Evolutionary conservation across 1,140 invertebrate species (phyloP).

Genomic region (Colletes latitarsis): DNA sequence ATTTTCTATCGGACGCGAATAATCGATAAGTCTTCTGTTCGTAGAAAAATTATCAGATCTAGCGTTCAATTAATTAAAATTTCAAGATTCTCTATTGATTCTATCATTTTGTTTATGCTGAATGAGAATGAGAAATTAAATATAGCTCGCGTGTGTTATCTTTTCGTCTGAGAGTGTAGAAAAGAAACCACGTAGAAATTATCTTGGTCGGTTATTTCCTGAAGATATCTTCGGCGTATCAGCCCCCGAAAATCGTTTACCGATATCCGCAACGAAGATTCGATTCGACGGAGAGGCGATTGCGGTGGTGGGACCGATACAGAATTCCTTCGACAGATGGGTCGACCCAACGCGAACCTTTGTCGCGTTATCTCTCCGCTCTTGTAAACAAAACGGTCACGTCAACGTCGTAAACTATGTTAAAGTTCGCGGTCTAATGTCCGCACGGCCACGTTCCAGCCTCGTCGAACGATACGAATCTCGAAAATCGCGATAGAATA

Average conservation of each 20-base stretch:
- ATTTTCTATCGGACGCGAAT: too few species aligned
- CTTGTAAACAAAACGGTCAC: constrained; percentile 65
- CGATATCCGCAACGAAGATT: constrained; percentile 43
- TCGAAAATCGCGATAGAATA: too few species aligned
- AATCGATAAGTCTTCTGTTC: too few species aligned
- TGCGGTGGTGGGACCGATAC: constrained; percentile 5
- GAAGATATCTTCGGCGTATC: neutral
- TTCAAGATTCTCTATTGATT: too few species aligned
- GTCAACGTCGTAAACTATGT: constrained; percentile 64
- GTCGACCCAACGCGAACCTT: constrained; percentile 34
- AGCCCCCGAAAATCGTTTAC: constrained; percentile 35
- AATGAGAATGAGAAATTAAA: too few species aligned
- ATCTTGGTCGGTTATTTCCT: constrained; percentile 2
- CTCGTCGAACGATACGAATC: too few species aligned
- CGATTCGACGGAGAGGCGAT: constrained; percentile 10
- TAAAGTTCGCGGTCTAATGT: constrained; percentile 67
- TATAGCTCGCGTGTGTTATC: too few species aligned
- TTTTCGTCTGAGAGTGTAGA: neutral
- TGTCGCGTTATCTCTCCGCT: constrained; percentile 22
- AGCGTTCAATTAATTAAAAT: too few species aligned
- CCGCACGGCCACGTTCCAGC: constrained; percentile 38
- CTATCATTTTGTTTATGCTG: too few species aligned
- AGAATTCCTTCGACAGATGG: constrained; percentile 39
- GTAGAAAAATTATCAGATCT: too few species aligned
- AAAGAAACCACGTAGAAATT: neutral